Conservation (phyloP, 2,888 invertebrate species). For the Aleiodes leptofemur region DNA sequence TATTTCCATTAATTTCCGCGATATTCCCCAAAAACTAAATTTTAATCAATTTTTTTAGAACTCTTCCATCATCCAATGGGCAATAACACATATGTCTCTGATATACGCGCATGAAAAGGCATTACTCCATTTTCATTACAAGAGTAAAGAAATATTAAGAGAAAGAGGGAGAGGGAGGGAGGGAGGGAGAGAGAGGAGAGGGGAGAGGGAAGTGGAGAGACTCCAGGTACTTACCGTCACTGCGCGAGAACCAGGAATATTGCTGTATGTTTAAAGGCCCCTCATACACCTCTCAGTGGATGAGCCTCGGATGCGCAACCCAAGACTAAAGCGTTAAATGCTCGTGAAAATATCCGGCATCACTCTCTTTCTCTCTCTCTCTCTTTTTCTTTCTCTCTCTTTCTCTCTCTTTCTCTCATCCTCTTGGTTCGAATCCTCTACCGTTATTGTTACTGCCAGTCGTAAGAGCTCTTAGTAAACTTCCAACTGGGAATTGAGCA, state of each 20-base stretch:
- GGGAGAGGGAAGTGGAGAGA: not conserved
- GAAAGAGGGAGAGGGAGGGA: not conserved
- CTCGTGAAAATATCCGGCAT: constrained; percentile 42
- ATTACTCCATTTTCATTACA: constrained; percentile 66
- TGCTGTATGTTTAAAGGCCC: constrained; percentile 33
- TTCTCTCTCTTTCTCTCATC: not conserved
- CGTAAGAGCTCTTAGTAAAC: constrained; percentile 46
- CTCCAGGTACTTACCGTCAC: constrained; percentile 22
- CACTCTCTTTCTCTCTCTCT: too few relatives aligned
- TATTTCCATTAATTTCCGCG: too few relatives aligned
- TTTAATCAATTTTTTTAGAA: too few relatives aligned
- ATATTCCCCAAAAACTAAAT: too few relatives aligned
- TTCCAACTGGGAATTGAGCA: constrained; percentile 43
- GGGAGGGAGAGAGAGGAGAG: not conserved
- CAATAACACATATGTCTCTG: constrained; percentile 24
- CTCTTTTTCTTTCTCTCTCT: too few relatives aligned
- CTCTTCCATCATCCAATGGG: too few relatives aligned
- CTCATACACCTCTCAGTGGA: constrained; percentile 8
- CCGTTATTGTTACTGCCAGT: constrained; percentile 46
- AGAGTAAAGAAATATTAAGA: not conserved
- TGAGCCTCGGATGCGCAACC: constrained; percentile 34
- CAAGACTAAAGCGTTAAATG: constrained; percentile 44
- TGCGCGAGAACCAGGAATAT: constrained; percentile 8
- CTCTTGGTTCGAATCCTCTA: constrained; percentile 30
- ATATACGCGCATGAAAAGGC: constrained; percentile 60